phyloP scores from a whole-genome alignment of 30 jellyfish, hydroid and myxozoan species.

The Aurelia sp. region DNA sequence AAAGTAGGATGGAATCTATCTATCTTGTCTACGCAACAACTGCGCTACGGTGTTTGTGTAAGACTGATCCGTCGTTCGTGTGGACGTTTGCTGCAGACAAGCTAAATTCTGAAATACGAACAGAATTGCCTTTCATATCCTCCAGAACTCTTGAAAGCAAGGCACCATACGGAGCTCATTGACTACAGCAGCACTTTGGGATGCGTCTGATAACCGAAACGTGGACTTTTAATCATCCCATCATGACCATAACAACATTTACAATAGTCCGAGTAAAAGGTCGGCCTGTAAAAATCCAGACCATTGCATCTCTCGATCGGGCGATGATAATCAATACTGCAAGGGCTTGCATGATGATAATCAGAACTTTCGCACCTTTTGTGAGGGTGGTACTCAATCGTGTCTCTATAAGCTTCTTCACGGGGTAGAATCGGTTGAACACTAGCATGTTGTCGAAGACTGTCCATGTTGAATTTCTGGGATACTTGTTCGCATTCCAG shows the following conservation, averaged over 20 bases:
- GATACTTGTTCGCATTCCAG: conserved; percentile 66
- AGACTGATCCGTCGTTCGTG: too few relatives aligned
- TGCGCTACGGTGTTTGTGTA: too few relatives aligned
- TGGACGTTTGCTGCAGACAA: too few relatives aligned
- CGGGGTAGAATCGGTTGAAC: conserved; percentile 25
- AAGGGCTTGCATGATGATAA: conserved; percentile 23
- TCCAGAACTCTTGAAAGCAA: not conserved
- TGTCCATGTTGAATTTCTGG: conserved; percentile 22
- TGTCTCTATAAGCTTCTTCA: conserved; percentile 28
- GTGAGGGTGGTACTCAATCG: conserved; percentile 39
- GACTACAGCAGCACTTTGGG: conserved; percentile 26
- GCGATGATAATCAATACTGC: conserved; percentile 45
- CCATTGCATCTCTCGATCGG: conserved; percentile 23
- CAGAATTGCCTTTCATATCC: too few relatives aligned
- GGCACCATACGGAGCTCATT: not conserved
- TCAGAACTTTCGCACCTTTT: conserved; percentile 37
- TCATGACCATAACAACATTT: conserved; percentile 66
- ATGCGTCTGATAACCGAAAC: conserved; percentile 38
- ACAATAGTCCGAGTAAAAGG: conserved; percentile 52
- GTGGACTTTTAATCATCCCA: conserved; percentile 30
- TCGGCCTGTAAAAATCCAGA: conserved; percentile 10
- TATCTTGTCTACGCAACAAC: too few relatives aligned
- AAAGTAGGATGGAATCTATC: too few relatives aligned
- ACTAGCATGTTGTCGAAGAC: conserved; percentile 41
- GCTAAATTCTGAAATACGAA: too few relatives aligned